A percentile compares a stretch with the other conserved stretches of the same genome.
Conservation (phyloP, 2,888 invertebrate species). For the Chesias legatella region DNA sequence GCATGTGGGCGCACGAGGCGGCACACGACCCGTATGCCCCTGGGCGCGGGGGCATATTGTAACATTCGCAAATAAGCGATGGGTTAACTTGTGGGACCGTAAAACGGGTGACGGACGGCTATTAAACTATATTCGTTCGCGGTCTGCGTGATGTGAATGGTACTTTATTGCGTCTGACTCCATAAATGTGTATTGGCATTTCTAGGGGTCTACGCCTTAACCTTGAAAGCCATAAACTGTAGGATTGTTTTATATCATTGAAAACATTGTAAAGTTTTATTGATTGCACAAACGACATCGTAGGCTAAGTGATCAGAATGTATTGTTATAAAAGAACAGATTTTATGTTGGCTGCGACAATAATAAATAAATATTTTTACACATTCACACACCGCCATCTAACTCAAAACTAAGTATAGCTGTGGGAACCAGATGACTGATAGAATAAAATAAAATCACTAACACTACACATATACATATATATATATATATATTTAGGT, state of each 20-base stretch:
- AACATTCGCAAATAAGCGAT: constrained; percentile 53
- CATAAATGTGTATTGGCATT: constrained; percentile 25
- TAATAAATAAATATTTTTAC: too few relatives aligned
- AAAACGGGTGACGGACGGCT: constrained; percentile 40
- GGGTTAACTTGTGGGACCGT: constrained; percentile 37
- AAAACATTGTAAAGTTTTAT: too few relatives aligned
- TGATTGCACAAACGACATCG: too few relatives aligned
- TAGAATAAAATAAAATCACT: too few relatives aligned
- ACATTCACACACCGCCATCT: too few relatives aligned
- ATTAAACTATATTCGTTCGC: constrained; percentile 34
- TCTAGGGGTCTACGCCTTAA: constrained; percentile 18
- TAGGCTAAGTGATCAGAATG: too few relatives aligned
- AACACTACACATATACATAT: too few relatives aligned
- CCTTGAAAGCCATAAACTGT: constrained; percentile 20
- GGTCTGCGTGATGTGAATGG: constrained; percentile 41
- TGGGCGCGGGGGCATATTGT: constrained; percentile 39
- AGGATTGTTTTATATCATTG: constrained; percentile 21
- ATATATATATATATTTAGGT: too few relatives aligned
- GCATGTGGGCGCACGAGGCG: constrained; percentile 72
- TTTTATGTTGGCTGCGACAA: too few relatives aligned
- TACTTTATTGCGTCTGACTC: constrained; percentile 33
- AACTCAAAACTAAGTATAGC: too few relatives aligned
- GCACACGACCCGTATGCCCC: constrained; percentile 75
- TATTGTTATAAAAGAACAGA: too few relatives aligned
- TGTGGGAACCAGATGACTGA: too few relatives aligned